A percentile compares a stretch with the other conserved stretches of the same genome.
Evolutionary conservation across 2,888 invertebrate genomes (phyloP).

Genomic region (Panopea generosa): DNA sequence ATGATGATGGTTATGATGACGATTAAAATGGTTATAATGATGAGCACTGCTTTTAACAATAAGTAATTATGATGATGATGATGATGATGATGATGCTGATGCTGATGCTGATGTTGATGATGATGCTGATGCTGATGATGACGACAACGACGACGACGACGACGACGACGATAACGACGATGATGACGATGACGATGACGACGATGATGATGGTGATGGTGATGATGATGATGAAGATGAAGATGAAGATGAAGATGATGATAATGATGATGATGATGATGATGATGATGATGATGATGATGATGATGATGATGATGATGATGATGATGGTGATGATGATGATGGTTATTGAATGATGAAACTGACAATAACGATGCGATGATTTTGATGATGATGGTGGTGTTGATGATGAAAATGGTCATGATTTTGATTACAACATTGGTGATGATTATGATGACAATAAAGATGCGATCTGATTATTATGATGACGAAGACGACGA

Average conservation of each 20-base stretch:
- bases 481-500: background rate
- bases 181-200: conserved; percentile 18
- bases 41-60: too few species aligned
- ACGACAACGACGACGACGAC: conserved; percentile 5
- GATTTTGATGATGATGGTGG: conserved; percentile 9
- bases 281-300: conserved; percentile 23
- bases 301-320: conserved; percentile 20
- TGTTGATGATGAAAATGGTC: conserved; percentile 6
- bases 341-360: conserved; percentile 9
- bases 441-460: conserved; percentile 12
- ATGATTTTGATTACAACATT: conserved; percentile 3
- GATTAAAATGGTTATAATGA: too few species aligned
- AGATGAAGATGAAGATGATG: conserved; percentile 7
- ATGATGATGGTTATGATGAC: background rate
- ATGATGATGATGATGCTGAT: too few species aligned
- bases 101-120: too few species aligned
- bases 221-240: conserved; percentile 14
- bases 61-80: too few species aligned
- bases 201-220: conserved; percentile 17
- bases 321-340: conserved; percentile 20
- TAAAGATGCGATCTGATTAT: too few species aligned
- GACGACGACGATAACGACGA: conserved; percentile 4
- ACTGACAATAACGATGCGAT: background rate
- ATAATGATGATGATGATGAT: conserved; percentile 18
- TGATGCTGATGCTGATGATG: too few species aligned